phyloP scores from a whole-genome alignment of 1,140 invertebrate genomes.

The Pygmarrhopalites habei region DNA sequence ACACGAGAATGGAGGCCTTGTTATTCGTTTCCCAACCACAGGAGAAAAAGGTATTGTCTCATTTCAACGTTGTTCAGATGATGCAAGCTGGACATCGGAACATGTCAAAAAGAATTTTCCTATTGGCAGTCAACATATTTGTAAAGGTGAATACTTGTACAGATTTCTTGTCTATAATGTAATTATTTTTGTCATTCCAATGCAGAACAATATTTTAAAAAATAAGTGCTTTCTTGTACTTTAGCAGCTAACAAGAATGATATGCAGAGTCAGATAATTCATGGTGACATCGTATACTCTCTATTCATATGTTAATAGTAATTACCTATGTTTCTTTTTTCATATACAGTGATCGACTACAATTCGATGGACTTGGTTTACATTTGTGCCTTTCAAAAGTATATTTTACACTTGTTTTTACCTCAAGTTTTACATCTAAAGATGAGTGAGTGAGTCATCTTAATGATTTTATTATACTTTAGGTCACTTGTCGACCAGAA shows the following conservation, averaged over 20 bases:
- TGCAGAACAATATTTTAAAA: too few relatives aligned
- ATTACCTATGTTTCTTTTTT: too few relatives aligned
- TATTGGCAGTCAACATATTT: conserved; percentile 48
- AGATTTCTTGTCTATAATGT: too few relatives aligned
- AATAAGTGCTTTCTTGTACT: too few relatives aligned
- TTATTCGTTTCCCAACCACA: conserved; percentile 50
- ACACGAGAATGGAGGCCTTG: conserved; percentile 49
- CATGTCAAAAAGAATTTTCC: conserved; percentile 47
- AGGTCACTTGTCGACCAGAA: conserved; percentile 48
- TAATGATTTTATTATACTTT: neutral
- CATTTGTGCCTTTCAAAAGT: conserved; percentile 52
- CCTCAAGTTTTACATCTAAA: neutral
- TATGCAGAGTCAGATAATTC: too few relatives aligned
- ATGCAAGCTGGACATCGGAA: conserved; percentile 41
- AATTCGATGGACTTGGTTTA: conserved; percentile 52
- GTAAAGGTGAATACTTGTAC: too few relatives aligned
- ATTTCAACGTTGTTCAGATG: conserved; percentile 46
- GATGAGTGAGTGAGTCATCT: too few relatives aligned
- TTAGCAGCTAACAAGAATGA: too few relatives aligned
- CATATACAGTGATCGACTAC: conserved; percentile 54
- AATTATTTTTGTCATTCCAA: too few relatives aligned
- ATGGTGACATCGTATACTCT: too few relatives aligned
- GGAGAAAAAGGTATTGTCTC: conserved; percentile 52
- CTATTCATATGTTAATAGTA: too few relatives aligned
- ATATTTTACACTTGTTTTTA: conserved; percentile 22